Evolutionary conservation across 2,797 vertebrate genomes (phyloP), one percentile per base, ranked within the genome.

Genomic region (Manis javanica): DNA sequence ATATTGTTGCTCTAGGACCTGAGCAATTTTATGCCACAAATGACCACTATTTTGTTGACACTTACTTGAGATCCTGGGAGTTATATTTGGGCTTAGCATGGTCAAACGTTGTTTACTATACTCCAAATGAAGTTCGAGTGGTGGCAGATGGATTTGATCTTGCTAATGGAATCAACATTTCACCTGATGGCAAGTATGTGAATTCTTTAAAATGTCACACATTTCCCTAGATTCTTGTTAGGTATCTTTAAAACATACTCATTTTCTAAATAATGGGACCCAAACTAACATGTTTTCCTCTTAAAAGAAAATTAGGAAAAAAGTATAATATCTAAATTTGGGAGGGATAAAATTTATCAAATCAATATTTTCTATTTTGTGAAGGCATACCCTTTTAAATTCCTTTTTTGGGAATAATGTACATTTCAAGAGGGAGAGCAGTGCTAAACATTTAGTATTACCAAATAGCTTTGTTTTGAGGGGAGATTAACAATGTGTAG

Each of bases 21-120:
- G 99, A 99, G 2, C 98, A 98, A 93, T 99, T 99, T 98, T 99
- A 99, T 83, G 99, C 99, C 87, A 99, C 99, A 91, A 99, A 99
- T 26, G 99, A 99, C 96, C 99, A 99, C 97, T 99, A 99, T 98
- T 99, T 99, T 96, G 53, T 14, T 0, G 69, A 98, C 23, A 18
- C 68, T 1, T 11, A 93, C 87, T 37, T 99, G n/a, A 98, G 90
- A 91, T 12, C 57, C 0, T 51, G 99, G 97, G 99, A 99, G 97
- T 0, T 92, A 9, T 34, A 99, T 46, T 87, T 99, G 24, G 98
- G 98, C 42, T 98, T 99, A 96, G 91, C 98, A 0, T 99, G 99
- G 99, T 95, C 98, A 26, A 99, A 99, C 3, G 99, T 99, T 16
- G 98, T 99, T 72, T 99, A 99, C 98, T 99, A 99, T 98, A 99